Evolutionary conservation across 2,113 vertebrate genomes (phyloP), one percentile per base, ranked within the genome.

Genomic region (Anolis sagrei): DNA sequence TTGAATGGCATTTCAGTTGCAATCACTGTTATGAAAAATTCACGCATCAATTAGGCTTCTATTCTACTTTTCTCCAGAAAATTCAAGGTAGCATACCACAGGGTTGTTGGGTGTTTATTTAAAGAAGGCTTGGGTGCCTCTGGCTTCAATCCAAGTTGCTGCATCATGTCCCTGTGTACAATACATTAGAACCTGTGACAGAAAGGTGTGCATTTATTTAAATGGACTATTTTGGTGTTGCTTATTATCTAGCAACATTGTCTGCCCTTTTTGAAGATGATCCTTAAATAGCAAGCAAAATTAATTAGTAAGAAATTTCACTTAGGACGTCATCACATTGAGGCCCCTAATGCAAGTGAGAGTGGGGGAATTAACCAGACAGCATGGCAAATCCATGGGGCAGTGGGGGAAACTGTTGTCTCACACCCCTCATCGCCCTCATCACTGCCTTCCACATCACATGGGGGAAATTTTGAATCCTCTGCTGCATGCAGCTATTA

Each of bases 11-110:
- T 75, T 81, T 79, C 34, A 91, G 89, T 21, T 86, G 16, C 34
- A 91, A 66, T 86, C 76, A 82, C 51, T 76, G 34, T 83, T 69
- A 72, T 86, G n/a, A 84, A 76, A 64, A 86, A 82, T 44, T 2
- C 80, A 48, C 34, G 23, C 62, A 36, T 58, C 18, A 6, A 78
- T 78, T 51, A 32, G 8, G 11, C 32, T 48, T 54, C 18, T 76
- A 76, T 23, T 9, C 32, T 18, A 78, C 34, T 25, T 61, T 79
- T 64, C 36, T 64, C 34, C 10, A 44, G 25, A 36, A 36, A 39
- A 5, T 27, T 64, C 36, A 79, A 39, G 14, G 8, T 29, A 10
- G 13, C 23, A 64, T 64, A 16, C 2, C 54, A 8, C 27, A 27
- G 58, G 36, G 34, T 23, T 78, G 21, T 19, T n/a, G 25, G 32